Evolutionary conservation across 2,888 invertebrate genomes (phyloP).

Genomic region (Brachynemurus nebulosus): DNA sequence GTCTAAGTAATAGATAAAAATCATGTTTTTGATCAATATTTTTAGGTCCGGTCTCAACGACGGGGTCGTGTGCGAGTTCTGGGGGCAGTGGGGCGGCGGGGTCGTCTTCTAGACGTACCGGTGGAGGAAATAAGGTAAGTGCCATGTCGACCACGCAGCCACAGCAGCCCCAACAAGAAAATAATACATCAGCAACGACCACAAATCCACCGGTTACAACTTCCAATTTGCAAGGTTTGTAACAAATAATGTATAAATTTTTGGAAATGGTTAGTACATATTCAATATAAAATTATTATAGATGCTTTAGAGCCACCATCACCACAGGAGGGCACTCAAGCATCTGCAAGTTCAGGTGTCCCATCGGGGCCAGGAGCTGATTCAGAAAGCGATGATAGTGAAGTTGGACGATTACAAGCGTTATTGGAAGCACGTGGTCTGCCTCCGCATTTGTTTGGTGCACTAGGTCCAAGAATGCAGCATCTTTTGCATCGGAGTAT

Average conservation of each 20-base stretch:
- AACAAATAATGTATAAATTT: neutral
- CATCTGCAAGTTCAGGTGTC: constrained; percentile 27
- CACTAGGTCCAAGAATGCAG: constrained; percentile 92
- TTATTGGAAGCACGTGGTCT: constrained; percentile 86
- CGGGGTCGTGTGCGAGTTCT: constrained; percentile 53
- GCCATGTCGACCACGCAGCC: constrained; percentile 22
- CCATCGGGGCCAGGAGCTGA: constrained; percentile 36
- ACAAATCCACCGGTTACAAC: neutral
- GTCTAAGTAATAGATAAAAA: no score
- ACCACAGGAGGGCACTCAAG: constrained; percentile 30
- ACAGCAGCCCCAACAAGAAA: constrained; percentile 20
- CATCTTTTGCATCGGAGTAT: constrained; percentile 88
- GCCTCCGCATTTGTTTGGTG: constrained; percentile 93
- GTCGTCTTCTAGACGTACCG: constrained; percentile 27
- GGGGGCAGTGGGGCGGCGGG: constrained; percentile 31
- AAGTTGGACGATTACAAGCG: constrained; percentile 90
- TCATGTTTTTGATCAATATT: constrained; percentile 25
- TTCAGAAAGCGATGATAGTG: constrained; percentile 80
- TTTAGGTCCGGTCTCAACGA: constrained; percentile 26
- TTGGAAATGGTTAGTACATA: no score
- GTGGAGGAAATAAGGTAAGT: constrained; percentile 29
- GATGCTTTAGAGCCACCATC: constrained; percentile 30
- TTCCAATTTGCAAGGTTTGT: constrained; percentile 3
- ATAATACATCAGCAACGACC: constrained; percentile 4
- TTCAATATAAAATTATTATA: constrained; percentile 14